Evolutionary conservation across 2,888 invertebrate genomes (phyloP), one percentile per base, ranked within the genome.

Genomic region (Frankliniella intonsa): DNA sequence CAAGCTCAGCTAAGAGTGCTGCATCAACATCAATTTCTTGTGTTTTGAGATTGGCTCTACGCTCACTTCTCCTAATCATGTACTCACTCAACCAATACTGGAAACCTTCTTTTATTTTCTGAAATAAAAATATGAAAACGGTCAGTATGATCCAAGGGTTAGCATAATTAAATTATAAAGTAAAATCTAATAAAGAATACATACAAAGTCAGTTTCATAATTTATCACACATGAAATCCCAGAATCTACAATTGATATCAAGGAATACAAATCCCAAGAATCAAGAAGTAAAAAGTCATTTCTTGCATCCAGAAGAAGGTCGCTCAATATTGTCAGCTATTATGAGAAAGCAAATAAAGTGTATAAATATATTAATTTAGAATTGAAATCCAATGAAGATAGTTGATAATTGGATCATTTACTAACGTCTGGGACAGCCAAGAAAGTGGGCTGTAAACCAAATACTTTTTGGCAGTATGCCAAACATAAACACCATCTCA

Each of bases 391-490:
- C 17, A 14, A n/a, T 1, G 62, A 62, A 7, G 14, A 10, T 14
- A 62, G 12, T 62, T 62, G 7, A 62, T 12, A 17, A 62, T 62
- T 62, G 17, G 62, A 62, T 17, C 17, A 62, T n/a, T 25, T 22
- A 25, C 12, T 76, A 2, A 76, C 69, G 12, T 76, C 25, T 25
- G 69, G 25, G 2, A 25, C 69, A 25, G 25, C 69, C 8, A 25
- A 1, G 25, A 76, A 76, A 12, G 69, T 76, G 10, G 22, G 69
- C 2, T 76, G 22, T 12, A 76, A 22, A 10, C 22, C 22, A 25
- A 76, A 76, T 22, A 76, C 69, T 76, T 76, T 22, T 22, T 76
- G 69, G 12, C 69, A 76, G 25, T 76, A 25, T 25, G 69, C 69
- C n/a, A 76, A 3, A 25, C 69, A 76, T 25, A 76, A 10, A 12